A percentile compares a stretch with the other conserved stretches of the same genome.
Conservation (phyloP, 2,797 vertebrate genomes). For the Leuciscus waleckii region DNA sequence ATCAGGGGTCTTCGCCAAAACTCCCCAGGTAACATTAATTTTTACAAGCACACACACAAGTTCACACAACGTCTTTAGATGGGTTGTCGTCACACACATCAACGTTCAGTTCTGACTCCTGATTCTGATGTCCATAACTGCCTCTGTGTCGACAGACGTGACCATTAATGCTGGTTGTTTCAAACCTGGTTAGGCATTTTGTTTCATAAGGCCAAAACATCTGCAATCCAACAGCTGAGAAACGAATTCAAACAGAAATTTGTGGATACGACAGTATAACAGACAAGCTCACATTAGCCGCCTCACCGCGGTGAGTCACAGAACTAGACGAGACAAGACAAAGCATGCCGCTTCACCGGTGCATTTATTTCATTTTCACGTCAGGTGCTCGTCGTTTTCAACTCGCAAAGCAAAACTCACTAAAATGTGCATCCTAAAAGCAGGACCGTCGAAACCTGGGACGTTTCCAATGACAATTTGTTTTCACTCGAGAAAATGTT, state of each 20-base stretch:
- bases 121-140: neutral
- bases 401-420: neutral
- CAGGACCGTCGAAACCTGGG: conserved; percentile 1
- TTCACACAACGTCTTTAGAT: conserved; percentile 31
- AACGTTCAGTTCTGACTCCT: neutral
- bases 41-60: conserved; percentile 46
- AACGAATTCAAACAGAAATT: conserved; percentile 10
- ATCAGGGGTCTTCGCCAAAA: conserved; percentile 43
- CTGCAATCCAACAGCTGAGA: conserved; percentile 21
- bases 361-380: neutral
- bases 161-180: conserved; percentile 48
- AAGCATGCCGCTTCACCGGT: conserved; percentile 29
- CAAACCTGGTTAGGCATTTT: conserved; percentile 40
- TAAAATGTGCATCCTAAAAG: neutral
- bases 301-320: conserved; percentile 36
- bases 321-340: conserved; percentile 41
- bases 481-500: neutral
- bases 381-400: neutral
- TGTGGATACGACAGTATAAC: conserved; percentile 47
- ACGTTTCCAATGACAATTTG: neutral
- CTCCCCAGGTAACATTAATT: conserved; percentile 37
- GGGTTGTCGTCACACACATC: neutral
- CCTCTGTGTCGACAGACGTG: neutral
- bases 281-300: conserved; percentile 51
- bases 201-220: conserved; percentile 31